Conservation (phyloP, 2,113 vertebrate species). For the Dasyprocta punctata region DNA sequence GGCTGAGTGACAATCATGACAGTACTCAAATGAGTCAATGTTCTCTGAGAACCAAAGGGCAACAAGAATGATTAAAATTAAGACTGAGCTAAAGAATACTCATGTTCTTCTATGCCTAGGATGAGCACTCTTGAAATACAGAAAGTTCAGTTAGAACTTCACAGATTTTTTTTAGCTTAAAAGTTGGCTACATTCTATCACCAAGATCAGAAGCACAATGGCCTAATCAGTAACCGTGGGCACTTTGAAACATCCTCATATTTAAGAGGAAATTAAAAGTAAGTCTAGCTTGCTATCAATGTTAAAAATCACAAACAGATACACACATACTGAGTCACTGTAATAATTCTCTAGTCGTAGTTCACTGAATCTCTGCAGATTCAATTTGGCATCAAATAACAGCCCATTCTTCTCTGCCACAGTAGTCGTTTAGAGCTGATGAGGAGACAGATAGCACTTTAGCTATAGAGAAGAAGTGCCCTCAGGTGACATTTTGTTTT, state of each 20-base stretch:
- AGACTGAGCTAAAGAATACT: neutral
- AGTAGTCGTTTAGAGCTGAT: conserved; percentile 57
- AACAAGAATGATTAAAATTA: neutral
- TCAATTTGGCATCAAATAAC: conserved; percentile 79
- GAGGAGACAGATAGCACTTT: conserved; percentile 68
- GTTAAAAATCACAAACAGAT: conserved; percentile 80
- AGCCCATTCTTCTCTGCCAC: conserved; percentile 80
- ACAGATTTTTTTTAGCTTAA: conserved; percentile 57
- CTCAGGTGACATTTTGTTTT: conserved; percentile 65
- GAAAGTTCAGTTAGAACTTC: conserved; percentile 55
- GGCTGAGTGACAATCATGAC: neutral
- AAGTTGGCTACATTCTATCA: conserved; percentile 81
- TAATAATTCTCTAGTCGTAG: conserved; percentile 82
- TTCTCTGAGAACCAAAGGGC: neutral
- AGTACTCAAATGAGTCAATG: neutral
- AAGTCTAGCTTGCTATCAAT: conserved; percentile 82
- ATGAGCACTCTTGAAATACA: neutral
- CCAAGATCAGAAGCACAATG: conserved; percentile 80
- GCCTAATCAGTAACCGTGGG: conserved; percentile 78
- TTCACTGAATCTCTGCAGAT: conserved; percentile 72
- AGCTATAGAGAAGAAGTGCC: conserved; percentile 29
- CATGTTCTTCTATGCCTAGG: neutral
- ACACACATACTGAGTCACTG: conserved; percentile 79
- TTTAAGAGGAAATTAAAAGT: conserved; percentile 89
- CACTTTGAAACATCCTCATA: conserved; percentile 84